Evolutionary conservation across 2,113 vertebrate species (phyloP), one percentile per base, ranked within the genome.

Genomic region (Gobio gobio): DNA sequence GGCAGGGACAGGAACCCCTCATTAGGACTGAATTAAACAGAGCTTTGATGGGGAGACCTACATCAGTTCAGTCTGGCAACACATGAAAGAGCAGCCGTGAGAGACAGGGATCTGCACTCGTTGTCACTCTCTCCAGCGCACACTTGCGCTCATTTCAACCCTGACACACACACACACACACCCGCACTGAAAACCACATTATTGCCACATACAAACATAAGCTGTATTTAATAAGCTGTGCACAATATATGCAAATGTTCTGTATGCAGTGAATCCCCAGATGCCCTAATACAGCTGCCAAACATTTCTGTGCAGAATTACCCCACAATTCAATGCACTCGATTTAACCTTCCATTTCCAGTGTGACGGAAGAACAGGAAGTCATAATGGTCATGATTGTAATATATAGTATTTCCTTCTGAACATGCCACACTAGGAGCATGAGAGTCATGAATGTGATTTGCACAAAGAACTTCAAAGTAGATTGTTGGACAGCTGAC

Each of bases 41-140:
- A 89, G 64, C 92, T 94, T 94, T 93, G 93, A 94, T 94, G 93
- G 91, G 89, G 89, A 93, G 72, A 91, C 86, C 91, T 75, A 82
- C 92, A 94, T 94, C 92, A 91, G 92, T 86, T 89, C 87, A 83
- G 88, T 90, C 92, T 94, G 94, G 94, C 93, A 93, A 91, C 91
- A 93, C 93, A 94, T 95, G 91, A 95, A 94, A 94, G 93, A 87
- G 91, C 90, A 90, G 93, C 93, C 93, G 94, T 94, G 93, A 75
- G 88, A 89, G 90, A 93, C 90, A 90, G 92, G 90, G 85, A 87
- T 86, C 89, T 84, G 86, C 88, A 86, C 86, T 84, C 83, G 70
- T 85, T 64, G 20, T 75, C 51, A 58, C 24, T 33, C 86, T 61
- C 85, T 61, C 83, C 24, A 47, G 26, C 10, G n/a, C 74, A 82